Evolutionary conservation across 2,113 vertebrate species (phyloP).

Genomic region (Nycticebus coucang): DNA sequence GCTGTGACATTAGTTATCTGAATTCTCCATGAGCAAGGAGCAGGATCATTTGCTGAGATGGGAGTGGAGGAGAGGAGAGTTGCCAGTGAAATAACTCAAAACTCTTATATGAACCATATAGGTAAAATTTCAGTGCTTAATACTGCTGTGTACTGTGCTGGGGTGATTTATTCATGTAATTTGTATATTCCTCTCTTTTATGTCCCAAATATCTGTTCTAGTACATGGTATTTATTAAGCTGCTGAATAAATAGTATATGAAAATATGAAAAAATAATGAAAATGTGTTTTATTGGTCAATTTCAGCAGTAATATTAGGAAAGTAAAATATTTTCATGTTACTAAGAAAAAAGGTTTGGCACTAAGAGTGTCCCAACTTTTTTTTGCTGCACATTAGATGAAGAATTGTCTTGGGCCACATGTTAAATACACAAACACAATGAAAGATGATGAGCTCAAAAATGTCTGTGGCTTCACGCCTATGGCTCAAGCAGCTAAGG

Average conservation of each 20-base stretch:
- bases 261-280: slow-evolving; percentile 33
- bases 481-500: too few relatives aligned
- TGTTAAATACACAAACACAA: too few relatives aligned
- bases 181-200: slow-evolving; percentile 6
- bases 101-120: not conserved
- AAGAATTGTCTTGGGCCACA: too few relatives aligned
- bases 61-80: too few relatives aligned
- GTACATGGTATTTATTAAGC: not conserved
- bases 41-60: not conserved
- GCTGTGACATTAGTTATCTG: not conserved
- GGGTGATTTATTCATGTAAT: not conserved
- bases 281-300: slow-evolving; percentile 5
- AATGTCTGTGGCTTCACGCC: too few relatives aligned
- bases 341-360: not conserved
- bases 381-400: too few relatives aligned
- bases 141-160: not conserved
- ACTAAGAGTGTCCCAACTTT: too few relatives aligned
- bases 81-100: not conserved
- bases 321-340: not conserved
- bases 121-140: not conserved
- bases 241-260: slow-evolving; percentile 24
- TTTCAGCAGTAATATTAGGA: not conserved
- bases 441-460: too few relatives aligned
- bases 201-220: not conserved
- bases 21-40: not conserved